Evolutionary conservation across 1,140 invertebrate species (phyloP).

Genomic region (Zaprionus gabonicus): DNA sequence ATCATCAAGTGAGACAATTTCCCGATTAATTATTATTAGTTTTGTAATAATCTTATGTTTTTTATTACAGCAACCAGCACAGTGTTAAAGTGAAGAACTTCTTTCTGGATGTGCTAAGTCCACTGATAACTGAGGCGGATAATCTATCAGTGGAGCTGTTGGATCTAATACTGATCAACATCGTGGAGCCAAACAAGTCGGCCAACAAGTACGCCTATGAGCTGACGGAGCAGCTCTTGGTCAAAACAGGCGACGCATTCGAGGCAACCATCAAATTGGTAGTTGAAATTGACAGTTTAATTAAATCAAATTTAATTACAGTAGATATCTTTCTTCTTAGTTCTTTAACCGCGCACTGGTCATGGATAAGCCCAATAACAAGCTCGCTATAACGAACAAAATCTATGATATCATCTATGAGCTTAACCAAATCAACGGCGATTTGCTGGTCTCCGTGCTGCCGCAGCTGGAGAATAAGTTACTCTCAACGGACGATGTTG

Average conservation of each 20-base stretch:
- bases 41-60: slow-evolving; percentile 17
- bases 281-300: slow-evolving; percentile 79
- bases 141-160: slow-evolving; percentile 96
- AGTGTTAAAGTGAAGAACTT: slow-evolving; percentile 98
- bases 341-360: slow-evolving; percentile 98
- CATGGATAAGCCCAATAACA: slow-evolving; percentile 94
- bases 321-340: slow-evolving; percentile 85
- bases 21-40: slow-evolving; percentile 66
- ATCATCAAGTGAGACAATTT: slow-evolving; percentile 93
- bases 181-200: slow-evolving; percentile 97
- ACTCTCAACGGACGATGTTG: slow-evolving; percentile 94
- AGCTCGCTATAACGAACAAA: slow-evolving; percentile 91
- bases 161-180: slow-evolving; percentile 96
- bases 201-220: slow-evolving; percentile 95
- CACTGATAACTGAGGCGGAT: slow-evolving; percentile 97
- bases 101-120: slow-evolving; percentile 97
- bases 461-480: slow-evolving; percentile 97
- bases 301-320: not conserved
- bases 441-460: slow-evolving; percentile 93
- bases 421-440: slow-evolving; percentile 96
- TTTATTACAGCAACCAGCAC: slow-evolving; percentile 93
- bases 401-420: slow-evolving; percentile 99
- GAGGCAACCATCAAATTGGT: slow-evolving; percentile 97
- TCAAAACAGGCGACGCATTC: slow-evolving; percentile 95
- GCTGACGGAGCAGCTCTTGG: slow-evolving; percentile 95